Base-by-base conservation (phyloP, 2,888 invertebrate species). In the Pachycephus smyrnensis region DNA sequence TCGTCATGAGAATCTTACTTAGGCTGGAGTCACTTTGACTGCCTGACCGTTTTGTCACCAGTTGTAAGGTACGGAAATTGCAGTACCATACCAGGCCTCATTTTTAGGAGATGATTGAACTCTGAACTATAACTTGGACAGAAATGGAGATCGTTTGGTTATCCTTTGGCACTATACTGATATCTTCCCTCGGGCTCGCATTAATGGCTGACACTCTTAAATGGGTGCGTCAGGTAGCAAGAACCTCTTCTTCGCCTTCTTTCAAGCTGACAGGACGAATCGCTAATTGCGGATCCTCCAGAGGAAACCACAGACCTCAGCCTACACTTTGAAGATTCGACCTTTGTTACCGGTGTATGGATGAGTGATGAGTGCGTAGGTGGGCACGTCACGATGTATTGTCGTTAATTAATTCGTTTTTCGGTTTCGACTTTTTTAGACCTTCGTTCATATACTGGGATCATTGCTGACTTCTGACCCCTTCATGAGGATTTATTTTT, bases 1-100 rank as follows among this genome's bases (percentile, higher is more conserved):
- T 85, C 86, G 82, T 86, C 83, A 84, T 85, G 84, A 84, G 81
- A 82, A 84, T 82, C 82, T 87, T 85, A 84, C 69, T n/a, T 23
- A 31, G 12, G 12, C 71, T 31, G 32, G 71, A 31, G 55, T 55
- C 9, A 55, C 6, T 55, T 55, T 55, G 2, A 23, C 23, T 23
- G 23, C 23, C 55, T 23, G 55, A 55, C 23, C 55, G 55, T 55
- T 55, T 55, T 55, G 9, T 55, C 40, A 23, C 23, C 9, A 23
- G 55, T 55, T 9, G 23, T 23, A 23, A 23, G 55, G 23, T 23
- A 55, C 55, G 55, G 9, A 55, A 55, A 55, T 55, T 55, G 55
- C 55, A 9, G 9, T 3, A 9, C 23, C 2, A 9, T 2, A 23
- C 0, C 55, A 23, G 55, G 55, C 55, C 23, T 55, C 9, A 55